Percentiles rank a stretch among this genome's conserved stretches.
phyloP scores from a whole-genome alignment of 2,113 vertebrate species.

The Mesoclemmys tuberculata region DNA sequence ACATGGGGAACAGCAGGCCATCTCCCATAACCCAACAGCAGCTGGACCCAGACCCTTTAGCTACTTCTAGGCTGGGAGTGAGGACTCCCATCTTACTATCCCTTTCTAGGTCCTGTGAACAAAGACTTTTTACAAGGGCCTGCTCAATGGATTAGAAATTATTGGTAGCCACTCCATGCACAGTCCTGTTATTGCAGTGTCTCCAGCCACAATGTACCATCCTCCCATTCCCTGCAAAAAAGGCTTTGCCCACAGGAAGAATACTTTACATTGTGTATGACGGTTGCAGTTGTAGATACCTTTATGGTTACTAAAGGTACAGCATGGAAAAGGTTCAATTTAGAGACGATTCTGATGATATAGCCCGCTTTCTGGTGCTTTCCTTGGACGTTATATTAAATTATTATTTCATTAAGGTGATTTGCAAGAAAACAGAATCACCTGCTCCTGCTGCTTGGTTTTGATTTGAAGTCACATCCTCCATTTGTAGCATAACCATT shows the following conservation, averaged over 20 bases:
- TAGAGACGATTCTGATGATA: not conserved
- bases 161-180: fast-evolving
- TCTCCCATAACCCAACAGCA: not conserved
- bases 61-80: not conserved
- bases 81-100: not conserved
- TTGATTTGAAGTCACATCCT: not conserved
- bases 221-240: not conserved
- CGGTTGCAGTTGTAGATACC: not conserved
- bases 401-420: conserved; percentile 13
- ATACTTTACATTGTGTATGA: not conserved
- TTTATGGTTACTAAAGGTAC: not conserved
- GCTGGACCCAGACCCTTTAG: not conserved
- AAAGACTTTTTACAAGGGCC: not conserved
- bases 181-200: not conserved
- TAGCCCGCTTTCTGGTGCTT: not conserved
- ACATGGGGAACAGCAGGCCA: not conserved
- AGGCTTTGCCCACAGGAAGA: fast-evolving
- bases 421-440: not conserved
- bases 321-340: not conserved
- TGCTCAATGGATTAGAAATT: not conserved
- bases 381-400: not conserved
- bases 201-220: not conserved
- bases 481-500: conserved; percentile 16
- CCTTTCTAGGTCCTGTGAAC: not conserved
- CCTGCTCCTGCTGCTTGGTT: not conserved